Percentiles rank a stretch among this genome's conserved stretches.
Conservation (phyloP, 2,888 invertebrate species). For the Craniophora ligustri region DNA sequence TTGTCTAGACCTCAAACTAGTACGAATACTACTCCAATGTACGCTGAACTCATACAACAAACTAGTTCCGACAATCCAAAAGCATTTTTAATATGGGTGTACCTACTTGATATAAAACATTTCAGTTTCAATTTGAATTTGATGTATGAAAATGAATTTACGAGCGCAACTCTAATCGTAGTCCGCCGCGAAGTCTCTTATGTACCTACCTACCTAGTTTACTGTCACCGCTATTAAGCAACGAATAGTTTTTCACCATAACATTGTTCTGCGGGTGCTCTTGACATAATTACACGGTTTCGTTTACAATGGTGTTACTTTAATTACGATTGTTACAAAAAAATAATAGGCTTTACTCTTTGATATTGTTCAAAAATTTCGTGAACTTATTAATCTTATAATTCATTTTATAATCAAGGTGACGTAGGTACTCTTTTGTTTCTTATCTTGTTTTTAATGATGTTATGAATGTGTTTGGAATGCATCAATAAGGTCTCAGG, state of each 20-base stretch:
- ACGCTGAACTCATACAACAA: too few relatives aligned
- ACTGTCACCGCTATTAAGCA: slow-evolving; percentile 53
- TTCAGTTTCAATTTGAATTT: too few relatives aligned
- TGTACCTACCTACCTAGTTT: too few relatives aligned
- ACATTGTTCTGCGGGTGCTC: slow-evolving; percentile 55
- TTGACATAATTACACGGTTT: slow-evolving; percentile 71
- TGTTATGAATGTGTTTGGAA: too few relatives aligned
- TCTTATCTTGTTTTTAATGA: background rate
- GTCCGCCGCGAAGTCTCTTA: background rate
- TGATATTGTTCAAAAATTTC: slow-evolving; percentile 24
- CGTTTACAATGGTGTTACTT: slow-evolving; percentile 51
- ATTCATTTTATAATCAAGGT: too few relatives aligned
- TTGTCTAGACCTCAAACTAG: too few relatives aligned
- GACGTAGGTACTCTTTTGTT: too few relatives aligned
- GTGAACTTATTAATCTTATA: slow-evolving; percentile 25
- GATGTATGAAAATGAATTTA: background rate
- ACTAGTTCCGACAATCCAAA: too few relatives aligned
- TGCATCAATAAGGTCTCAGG: too few relatives aligned
- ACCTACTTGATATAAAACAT: too few relatives aligned
- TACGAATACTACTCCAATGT: too few relatives aligned
- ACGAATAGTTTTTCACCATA: slow-evolving; percentile 42
- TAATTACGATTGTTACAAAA: slow-evolving; percentile 39
- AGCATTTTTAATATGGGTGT: too few relatives aligned
- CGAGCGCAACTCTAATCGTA: background rate
- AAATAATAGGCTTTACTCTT: slow-evolving; percentile 15